These are phyloP conservation scores for Cyprinodon tularosa DNA, from an alignment of 2,113 vertebrate genomes.

Conservation along the genomic window DNA sequence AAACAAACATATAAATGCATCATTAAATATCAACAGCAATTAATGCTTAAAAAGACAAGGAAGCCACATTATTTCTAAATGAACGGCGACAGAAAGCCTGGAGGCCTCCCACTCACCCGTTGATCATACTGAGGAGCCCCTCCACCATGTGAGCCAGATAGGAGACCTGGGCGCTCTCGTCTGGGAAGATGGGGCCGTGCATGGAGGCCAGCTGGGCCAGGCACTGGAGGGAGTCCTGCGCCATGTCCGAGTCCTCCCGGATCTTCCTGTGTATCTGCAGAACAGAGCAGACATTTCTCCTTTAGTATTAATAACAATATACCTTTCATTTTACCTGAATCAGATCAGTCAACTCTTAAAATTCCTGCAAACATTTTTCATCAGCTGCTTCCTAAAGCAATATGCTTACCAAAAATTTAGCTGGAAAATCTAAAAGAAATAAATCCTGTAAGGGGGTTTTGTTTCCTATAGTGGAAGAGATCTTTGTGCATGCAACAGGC, in stretches of 20 bases:
- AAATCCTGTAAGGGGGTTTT: too few relatives aligned
- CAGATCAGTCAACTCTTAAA: too few relatives aligned
- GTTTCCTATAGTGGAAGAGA: too few relatives aligned
- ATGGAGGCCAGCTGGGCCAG: constrained; percentile 96
- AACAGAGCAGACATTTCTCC: neutral
- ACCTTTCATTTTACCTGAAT: too few relatives aligned
- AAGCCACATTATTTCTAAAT: neutral
- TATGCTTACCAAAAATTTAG: too few relatives aligned
- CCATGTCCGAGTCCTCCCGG: constrained; percentile 98
- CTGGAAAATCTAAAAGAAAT: too few relatives aligned
- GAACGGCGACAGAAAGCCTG: too few relatives aligned
- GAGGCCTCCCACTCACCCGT: constrained; percentile 86
- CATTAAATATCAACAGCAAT: neutral
- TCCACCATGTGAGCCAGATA: constrained; percentile 98
- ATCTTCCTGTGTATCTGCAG: constrained; percentile 97
- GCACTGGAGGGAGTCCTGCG: constrained; percentile 98
- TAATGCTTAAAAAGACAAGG: neutral
- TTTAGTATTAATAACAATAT: neutral
- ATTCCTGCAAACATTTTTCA: too few relatives aligned
- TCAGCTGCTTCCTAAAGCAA: too few relatives aligned
- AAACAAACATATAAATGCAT: too few relatives aligned
- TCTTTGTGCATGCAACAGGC: too few relatives aligned
- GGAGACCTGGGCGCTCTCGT: constrained; percentile 95
- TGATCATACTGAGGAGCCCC: constrained; percentile 96
- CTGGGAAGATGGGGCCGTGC: constrained; percentile 94